Conservation (phyloP, 2,888 invertebrate genomes). For the Heliothis peltigera region DNA sequence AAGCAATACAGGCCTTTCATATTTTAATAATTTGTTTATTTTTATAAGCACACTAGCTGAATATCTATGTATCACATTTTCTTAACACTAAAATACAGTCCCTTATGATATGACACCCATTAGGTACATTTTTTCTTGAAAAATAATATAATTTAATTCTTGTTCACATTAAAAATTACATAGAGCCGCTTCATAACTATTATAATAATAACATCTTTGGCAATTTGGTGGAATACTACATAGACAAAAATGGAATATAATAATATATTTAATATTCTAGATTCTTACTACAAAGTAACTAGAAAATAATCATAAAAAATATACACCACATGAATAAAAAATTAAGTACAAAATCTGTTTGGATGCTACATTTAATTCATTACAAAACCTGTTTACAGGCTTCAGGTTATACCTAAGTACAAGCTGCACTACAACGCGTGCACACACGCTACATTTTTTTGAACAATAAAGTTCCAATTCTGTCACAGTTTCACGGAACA, state of each 20-base stretch:
- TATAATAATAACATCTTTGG: constrained; percentile 46
- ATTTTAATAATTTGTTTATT: neutral
- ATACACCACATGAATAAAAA: neutral
- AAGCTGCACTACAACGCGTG: constrained; percentile 7
- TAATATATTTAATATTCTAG: neutral
- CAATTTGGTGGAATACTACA: constrained; percentile 36
- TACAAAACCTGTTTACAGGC: constrained; percentile 9
- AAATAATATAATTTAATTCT: constrained; percentile 8
- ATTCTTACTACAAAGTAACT: neutral
- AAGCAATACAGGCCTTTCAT: constrained; percentile 27
- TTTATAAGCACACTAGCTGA: constrained; percentile 4
- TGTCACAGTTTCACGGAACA: constrained; percentile 21
- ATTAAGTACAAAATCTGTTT: constrained; percentile 15
- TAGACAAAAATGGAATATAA: constrained; percentile 2
- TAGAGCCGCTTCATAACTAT: neutral
- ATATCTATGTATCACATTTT: constrained; percentile 4
- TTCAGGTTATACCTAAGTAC: constrained; percentile 3
- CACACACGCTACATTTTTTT: constrained; percentile 18
- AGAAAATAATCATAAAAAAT: constrained; percentile 2
- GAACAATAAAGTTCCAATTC: constrained; percentile 15
- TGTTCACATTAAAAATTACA: constrained; percentile 11
- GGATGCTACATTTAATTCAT: constrained; percentile 5
- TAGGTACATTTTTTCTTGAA: neutral
- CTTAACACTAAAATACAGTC: constrained; percentile 5
- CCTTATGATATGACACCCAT: constrained; percentile 1